These are phyloP conservation scores for Mellilla xanthometata DNA, from an alignment of 2,888 invertebrate genomes.

Conservation along the genomic window DNA sequence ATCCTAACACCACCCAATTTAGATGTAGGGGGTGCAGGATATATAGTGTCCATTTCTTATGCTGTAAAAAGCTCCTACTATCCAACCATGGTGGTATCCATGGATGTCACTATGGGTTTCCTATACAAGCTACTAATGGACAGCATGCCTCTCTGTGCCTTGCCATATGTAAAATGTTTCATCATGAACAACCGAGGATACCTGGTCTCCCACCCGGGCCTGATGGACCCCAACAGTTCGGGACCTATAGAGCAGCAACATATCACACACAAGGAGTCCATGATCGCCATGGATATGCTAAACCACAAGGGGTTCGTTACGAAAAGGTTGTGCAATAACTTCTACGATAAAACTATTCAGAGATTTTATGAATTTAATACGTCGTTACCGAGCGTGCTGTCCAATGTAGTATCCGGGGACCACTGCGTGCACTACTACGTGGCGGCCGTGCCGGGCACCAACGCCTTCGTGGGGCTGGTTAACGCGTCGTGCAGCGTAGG, in stretches of 20 bases:
- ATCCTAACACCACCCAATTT: constrained; percentile 93
- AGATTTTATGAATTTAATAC: constrained; percentile 93
- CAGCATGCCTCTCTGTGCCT: constrained; percentile 86
- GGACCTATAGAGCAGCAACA: constrained; percentile 92
- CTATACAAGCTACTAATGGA: constrained; percentile 90
- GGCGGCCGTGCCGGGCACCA: constrained; percentile 91
- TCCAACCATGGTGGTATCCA: constrained; percentile 86
- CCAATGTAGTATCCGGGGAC: constrained; percentile 93
- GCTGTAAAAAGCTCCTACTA: constrained; percentile 77
- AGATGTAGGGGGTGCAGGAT: constrained; percentile 93
- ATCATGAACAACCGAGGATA: constrained; percentile 95
- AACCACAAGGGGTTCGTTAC: constrained; percentile 92
- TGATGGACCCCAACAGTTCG: constrained; percentile 86
- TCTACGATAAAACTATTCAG: constrained; percentile 92
- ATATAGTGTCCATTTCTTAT: constrained; percentile 93
- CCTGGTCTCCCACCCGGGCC: constrained; percentile 92
- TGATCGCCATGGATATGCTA: constrained; percentile 94
- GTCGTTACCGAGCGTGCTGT: constrained; percentile 88
- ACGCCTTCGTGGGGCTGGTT: constrained; percentile 93
- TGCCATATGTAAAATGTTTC: constrained; percentile 89
- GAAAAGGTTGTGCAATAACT: constrained; percentile 92
- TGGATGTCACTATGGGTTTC: constrained; percentile 94
- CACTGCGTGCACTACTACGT: constrained; percentile 94
- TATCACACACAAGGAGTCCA: constrained; percentile 94
- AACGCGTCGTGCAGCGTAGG: constrained; percentile 93